phyloP scores from a whole-genome alignment of 1,140 invertebrate species.

The Hyles euphorbiae region DNA sequence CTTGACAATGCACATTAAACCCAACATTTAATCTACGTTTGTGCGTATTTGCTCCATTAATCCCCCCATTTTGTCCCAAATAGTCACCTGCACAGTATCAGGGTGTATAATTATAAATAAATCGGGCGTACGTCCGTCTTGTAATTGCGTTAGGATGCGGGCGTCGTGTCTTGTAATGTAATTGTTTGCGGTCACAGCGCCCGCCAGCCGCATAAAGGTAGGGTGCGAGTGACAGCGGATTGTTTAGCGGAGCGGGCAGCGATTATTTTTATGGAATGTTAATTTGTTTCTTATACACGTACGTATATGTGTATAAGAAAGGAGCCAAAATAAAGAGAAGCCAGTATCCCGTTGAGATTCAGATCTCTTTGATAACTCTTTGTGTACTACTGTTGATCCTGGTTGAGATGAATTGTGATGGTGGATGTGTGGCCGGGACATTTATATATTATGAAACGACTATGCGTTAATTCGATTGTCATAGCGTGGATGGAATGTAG shows the following conservation, averaged over 20 bases:
- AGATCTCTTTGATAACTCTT: too few species aligned
- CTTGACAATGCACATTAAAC: not conserved
- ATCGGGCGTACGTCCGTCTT: constrained; percentile 29
- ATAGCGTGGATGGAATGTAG: too few species aligned
- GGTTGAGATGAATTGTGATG: too few species aligned
- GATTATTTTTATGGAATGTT: not conserved
- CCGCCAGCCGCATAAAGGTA: not conserved
- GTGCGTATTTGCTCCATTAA: not conserved
- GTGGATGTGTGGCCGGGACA: too few species aligned
- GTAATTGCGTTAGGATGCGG: constrained; percentile 43
- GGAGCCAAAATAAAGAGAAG: too few species aligned
- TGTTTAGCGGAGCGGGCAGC: not conserved
- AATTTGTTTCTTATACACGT: too few species aligned
- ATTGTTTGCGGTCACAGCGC: constrained; percentile 40
- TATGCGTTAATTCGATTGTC: too few species aligned
- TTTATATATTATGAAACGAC: too few species aligned
- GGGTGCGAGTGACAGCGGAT: constrained; percentile 12
- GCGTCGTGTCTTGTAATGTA: constrained; percentile 41
- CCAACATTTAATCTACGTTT: not conserved
- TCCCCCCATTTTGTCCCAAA: not conserved
- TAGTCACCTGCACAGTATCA: not conserved
- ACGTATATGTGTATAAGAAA: too few species aligned
- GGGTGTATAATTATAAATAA: constrained; percentile 36
- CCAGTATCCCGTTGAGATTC: too few species aligned
- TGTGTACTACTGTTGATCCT: too few species aligned